phyloP scores from a whole-genome alignment of 2,888 invertebrate species.

The Lypha dubia region DNA sequence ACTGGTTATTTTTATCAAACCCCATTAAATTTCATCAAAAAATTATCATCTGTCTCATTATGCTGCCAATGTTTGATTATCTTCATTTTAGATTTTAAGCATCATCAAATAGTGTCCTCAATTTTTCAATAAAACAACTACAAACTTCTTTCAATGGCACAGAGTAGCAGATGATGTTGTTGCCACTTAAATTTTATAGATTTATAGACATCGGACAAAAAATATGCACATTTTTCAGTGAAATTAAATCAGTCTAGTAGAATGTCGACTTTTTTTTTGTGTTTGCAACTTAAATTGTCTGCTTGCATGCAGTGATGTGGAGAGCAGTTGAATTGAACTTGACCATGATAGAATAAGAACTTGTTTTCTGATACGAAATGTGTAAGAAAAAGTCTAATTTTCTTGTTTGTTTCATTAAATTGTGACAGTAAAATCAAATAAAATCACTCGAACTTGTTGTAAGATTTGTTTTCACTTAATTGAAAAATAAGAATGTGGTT shows the following conservation, averaged over 20 bases:
- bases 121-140: neutral
- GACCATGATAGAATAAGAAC: conserved; percentile 61
- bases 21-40: no score
- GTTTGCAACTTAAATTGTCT: neutral
- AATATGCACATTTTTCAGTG: conserved; percentile 11
- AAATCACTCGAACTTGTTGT: conserved; percentile 29
- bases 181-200: conserved; percentile 2
- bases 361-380: conserved; percentile 31
- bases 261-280: neutral
- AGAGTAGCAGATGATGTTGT: neutral
- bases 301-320: neutral
- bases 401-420: conserved; percentile 42
- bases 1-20: no score
- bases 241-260: conserved; percentile 5
- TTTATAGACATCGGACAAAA: neutral
- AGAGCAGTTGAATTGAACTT: conserved; percentile 41
- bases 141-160: neutral
- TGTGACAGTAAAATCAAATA: neutral
- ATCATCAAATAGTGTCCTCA: conserved; percentile 18
- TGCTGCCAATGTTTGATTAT: neutral
- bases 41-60: neutral
- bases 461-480: conserved; percentile 39
- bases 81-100: neutral
- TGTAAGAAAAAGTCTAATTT: no score
- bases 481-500: conserved; percentile 22